Evolutionary conservation across 37 sponge, comb jelly and placozoan genomes (phyloP), one percentile per base, ranked within the genome.

Genomic region (Petrosia ficiformis): DNA sequence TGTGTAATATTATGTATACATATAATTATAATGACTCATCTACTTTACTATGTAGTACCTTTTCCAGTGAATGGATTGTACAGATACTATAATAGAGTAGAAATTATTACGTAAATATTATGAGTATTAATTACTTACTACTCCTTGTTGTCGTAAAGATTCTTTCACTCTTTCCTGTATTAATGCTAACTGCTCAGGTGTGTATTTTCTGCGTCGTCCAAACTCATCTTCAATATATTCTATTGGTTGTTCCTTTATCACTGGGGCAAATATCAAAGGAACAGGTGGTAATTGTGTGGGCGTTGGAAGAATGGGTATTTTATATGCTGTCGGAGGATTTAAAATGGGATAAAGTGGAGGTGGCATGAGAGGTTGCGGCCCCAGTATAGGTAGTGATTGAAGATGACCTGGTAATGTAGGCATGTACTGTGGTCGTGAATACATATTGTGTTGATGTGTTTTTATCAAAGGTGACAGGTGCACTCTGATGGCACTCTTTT

Each of bases 71-170:
- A 26, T 25, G 86, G 86, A 39, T 86, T 81, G 61, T 86, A 86
- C 29, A 86, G 76, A 44, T 39, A 86, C 81, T 82, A 19, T 3
- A 65, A 76, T 39, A 26, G 25, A 32, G 61, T 60, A 31, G 24
- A 36, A 42, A 36, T 24, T 39, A 59, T 32, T 19, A 33, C 39
- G 0, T 1, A 42, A 19, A 52, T 35, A 52, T 36, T 59, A 42
- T 67, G 29, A 33, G 36, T 40, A 68, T 16, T 39, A n/a, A 35
- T 32, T 8, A 56, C 84, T 33, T 30, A 89, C 80, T 71, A 91
- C 92, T 48, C 92, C 92, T 69, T 91, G 92, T 29, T 74, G 39
- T 28, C 41, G 22, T 24, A 91, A 74, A 4, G 92, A 86, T 5
- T 79, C 80, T 66, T 67, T 78, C 24, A 91, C 87, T 57, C 92